Base-by-base conservation (phyloP, 2,113 vertebrate genomes). In the Trogon melanurus region DNA sequence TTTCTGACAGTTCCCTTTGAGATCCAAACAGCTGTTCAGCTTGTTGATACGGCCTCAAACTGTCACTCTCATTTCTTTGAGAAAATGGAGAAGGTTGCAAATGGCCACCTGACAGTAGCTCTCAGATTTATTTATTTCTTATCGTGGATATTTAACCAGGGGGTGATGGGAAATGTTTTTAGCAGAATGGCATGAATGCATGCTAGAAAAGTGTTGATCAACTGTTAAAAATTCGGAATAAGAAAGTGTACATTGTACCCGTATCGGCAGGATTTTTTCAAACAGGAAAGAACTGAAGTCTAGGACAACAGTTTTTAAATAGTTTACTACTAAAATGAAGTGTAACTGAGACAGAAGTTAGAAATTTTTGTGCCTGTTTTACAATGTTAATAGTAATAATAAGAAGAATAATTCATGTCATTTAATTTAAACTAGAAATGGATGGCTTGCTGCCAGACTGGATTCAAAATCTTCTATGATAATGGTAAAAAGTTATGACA, bases 401-500 rank as follows among this genome's bases (percentile, higher is more conserved):
- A 30, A 29, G 6, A 20, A 20, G 15, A 26, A 30, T 15, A 38
- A 17, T 22, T 8, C 16, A 44, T 10, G 8, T 56, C 17, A 65
- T 61, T 88, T 87, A 71, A 74, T 79, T 86, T 71, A 48, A 45
- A 72, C 27, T 16, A 58, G 29, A 79, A 89, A 61, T 57, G 7
- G 18, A 91, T 88, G 79, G 26, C 25, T 86, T 95, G 14, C 66
- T 96, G 93, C 45, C 92, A 97, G 82, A 27, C 51, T 82, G 13
- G 36, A 91, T 87, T 94, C 62, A 91, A 93, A 80, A 19, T 51
- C 11, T 82, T 57, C 70, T n/a, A 32, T 48, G 50, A 65, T 74
- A 80, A 85, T 44, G 11, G 36, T 91, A 93, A 94, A 91, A 96
- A 87, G 70, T 85, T 96, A 73, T 89, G 97, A 97, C 94, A 94